Evolutionary conservation across 2,797 vertebrate species (phyloP).

Genomic region (Fistularia tabacaria): DNA sequence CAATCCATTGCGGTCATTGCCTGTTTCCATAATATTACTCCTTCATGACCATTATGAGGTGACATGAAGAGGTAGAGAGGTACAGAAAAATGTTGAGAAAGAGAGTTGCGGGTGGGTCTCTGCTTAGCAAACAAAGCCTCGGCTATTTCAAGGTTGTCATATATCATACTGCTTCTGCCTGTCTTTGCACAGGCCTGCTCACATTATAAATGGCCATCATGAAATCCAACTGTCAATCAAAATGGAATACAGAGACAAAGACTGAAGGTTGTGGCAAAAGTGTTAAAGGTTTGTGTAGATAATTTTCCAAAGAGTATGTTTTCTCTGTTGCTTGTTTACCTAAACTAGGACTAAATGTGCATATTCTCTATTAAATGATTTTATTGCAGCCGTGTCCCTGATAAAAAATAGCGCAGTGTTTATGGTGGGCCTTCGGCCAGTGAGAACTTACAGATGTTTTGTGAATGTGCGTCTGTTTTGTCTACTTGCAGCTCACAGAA

Average conservation of each 20-base stretch:
- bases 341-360: too few relatives aligned
- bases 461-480: too few relatives aligned
- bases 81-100: background rate
- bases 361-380: too few relatives aligned
- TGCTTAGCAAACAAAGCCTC: constrained; percentile 47
- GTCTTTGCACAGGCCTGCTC: constrained; percentile 47
- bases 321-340: too few relatives aligned
- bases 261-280: constrained; percentile 14
- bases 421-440: too few relatives aligned
- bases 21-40: constrained; percentile 43
- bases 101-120: constrained; percentile 10
- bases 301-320: background rate
- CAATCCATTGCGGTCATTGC: constrained; percentile 27
- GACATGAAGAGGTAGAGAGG: constrained; percentile 1
- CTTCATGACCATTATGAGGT: constrained; percentile 34
- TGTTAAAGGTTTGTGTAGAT: background rate
- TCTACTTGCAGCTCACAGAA: too few relatives aligned
- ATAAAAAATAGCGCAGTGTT: too few relatives aligned
- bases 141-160: constrained; percentile 54
- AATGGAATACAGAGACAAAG: constrained; percentile 4
- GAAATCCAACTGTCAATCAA: constrained; percentile 43
- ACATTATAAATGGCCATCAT: constrained; percentile 43
- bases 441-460: too few relatives aligned
- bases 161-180: constrained; percentile 50
- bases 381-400: too few relatives aligned